A percentile compares a stretch with the other conserved stretches of the same genome.
phyloP scores from a whole-genome alignment of 2,888 invertebrate species.

The Drosophila pseudotakahashii region DNA sequence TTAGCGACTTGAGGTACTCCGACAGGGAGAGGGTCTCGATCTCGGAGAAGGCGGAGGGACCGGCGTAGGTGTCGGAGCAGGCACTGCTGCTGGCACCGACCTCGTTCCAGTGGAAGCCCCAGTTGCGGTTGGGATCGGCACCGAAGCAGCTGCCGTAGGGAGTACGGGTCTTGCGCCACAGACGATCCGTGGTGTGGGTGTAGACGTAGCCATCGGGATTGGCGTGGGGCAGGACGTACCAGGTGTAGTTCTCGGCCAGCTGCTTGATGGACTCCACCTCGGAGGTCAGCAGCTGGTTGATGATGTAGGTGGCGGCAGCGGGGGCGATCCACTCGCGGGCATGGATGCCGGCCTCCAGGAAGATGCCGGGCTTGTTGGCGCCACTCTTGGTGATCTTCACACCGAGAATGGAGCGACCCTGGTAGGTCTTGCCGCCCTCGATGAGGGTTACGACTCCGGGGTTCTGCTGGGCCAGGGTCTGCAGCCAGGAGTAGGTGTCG shows the following conservation, averaged over 20 bases:
- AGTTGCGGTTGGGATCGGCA: conserved; percentile 88
- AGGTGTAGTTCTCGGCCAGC: conserved; percentile 87
- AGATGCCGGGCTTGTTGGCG: conserved; percentile 85
- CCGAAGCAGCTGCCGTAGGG: conserved; percentile 85
- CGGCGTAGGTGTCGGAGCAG: conserved; percentile 85
- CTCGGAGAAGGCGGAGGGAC: conserved; percentile 86
- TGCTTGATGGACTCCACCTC: conserved; percentile 84
- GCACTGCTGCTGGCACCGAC: conserved; percentile 85
- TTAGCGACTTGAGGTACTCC: conserved; percentile 85
- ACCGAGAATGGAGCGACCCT: conserved; percentile 87
- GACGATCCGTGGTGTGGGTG: conserved; percentile 87
- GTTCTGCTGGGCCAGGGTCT: conserved; percentile 84
- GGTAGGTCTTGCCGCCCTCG: conserved; percentile 86
- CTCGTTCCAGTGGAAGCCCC: conserved; percentile 87
- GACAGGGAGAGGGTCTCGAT: conserved; percentile 86
- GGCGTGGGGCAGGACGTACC: conserved; percentile 90
- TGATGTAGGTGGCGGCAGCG: conserved; percentile 87
- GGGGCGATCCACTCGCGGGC: conserved; percentile 92
- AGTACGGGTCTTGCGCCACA: conserved; percentile 88
- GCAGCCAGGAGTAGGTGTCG: conserved; percentile 86
- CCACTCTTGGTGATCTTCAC: conserved; percentile 85
- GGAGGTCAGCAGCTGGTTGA: conserved; percentile 87
- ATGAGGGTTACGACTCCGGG: conserved; percentile 85
- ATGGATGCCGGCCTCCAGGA: conserved; percentile 88
- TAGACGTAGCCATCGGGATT: conserved; percentile 92